Evolutionary conservation across 1,140 invertebrate genomes (phyloP), one percentile per base, ranked within the genome.

Genomic region (Doryteuthis pealeii): DNA sequence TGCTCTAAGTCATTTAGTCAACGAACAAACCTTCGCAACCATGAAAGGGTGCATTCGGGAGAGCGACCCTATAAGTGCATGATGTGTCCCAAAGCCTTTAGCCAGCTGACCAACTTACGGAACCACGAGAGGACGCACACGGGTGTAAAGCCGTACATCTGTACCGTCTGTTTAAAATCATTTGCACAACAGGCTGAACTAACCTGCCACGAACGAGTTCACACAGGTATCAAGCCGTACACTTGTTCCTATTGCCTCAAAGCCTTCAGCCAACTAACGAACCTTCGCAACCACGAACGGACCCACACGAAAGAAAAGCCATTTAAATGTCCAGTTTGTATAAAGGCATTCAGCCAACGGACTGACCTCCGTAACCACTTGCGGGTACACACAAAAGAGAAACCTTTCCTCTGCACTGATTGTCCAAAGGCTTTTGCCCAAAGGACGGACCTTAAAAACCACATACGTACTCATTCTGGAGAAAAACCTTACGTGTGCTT

Each of bases 161-260:
- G 88, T 75, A 76, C 80, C 35, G 83, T 80, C 74, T 89, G 88
- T 81, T 86, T 85, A 10, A 67, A 68, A 22, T 30, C 69, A 14
- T 78, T 76, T 89, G 96, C 94, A 69, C 96, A 94, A 54, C 98
- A 96, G 1, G 97, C 95, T 6, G 98, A 99, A 88, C 90, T 99
- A 70, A 99, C 99, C 88, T 98, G 96, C 0, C 97, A 99, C 88
- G 89, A 97, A 78, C 90, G 96, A 76, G 89, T 98, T 77, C 97
- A 99, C 87, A 96, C 94, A 14, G 95, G 96, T 6, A 94, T 97
- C 88, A 97, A 97, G 85, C 96, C 96, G 1, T 98, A 62, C 35
- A 4, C 62, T 32, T 77, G 96, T 85, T 62, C 65, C 58, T 31
- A 58, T 28, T 62, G 43, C 8, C 72, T 72, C 49, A 45, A 67